These are phyloP conservation scores for Nephrotoma flavescens DNA, from an alignment of 2,888 invertebrate species.

Conservation along the genomic window DNA sequence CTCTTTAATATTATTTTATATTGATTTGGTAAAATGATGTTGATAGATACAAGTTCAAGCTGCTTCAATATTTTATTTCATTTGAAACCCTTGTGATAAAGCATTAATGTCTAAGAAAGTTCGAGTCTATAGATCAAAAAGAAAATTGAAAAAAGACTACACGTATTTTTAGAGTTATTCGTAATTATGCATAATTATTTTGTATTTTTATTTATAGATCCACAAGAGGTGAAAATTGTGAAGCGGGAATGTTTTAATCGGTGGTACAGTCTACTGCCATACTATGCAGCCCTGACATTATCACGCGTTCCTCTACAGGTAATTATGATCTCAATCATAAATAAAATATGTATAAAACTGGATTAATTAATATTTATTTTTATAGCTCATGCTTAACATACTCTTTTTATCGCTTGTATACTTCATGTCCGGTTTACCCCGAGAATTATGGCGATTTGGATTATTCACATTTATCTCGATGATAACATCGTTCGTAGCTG, in stretches of 20 bases:
- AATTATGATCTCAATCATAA: conserved; percentile 9
- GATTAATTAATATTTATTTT: conserved; percentile 3
- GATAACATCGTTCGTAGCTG: conserved; percentile 56
- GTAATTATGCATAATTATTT: background rate
- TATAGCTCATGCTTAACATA: conserved; percentile 40
- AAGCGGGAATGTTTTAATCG: conserved; percentile 56
- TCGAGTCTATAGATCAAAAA: too few relatives aligned
- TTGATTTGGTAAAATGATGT: too few relatives aligned
- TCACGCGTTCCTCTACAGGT: conserved; percentile 44
- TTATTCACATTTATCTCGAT: conserved; percentile 52
- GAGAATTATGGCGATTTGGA: conserved; percentile 44
- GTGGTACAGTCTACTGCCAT: conserved; percentile 49
- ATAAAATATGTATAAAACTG: background rate
- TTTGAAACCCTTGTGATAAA: too few relatives aligned
- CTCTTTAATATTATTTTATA: too few relatives aligned
- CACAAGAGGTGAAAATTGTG: conserved; percentile 49
- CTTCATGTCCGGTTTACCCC: conserved; percentile 55
- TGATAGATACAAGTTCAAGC: too few relatives aligned
- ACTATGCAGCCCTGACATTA: conserved; percentile 46
- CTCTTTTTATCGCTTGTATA: conserved; percentile 45
- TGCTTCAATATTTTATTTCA: too few relatives aligned
- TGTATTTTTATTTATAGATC: conserved; percentile 33
- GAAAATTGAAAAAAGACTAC: too few relatives aligned
- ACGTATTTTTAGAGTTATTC: too few relatives aligned
- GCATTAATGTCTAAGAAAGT: too few relatives aligned